Evolutionary conservation across 2,113 vertebrate species (phyloP), one percentile per base, ranked within the genome.

Genomic region (Uria aalge): DNA sequence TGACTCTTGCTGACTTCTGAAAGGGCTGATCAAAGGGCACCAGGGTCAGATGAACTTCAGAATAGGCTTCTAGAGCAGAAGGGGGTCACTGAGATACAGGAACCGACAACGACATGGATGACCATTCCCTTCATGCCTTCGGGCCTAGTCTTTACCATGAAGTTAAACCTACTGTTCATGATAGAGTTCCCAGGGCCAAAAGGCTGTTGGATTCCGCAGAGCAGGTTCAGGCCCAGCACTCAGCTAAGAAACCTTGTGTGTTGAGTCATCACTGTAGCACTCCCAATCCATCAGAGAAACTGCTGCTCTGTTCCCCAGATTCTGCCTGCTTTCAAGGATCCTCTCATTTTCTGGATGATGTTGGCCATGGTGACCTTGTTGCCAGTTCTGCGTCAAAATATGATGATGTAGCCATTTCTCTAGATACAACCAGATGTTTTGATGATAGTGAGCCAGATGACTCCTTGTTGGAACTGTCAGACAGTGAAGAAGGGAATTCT

Each of bases 381-480:
- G 85, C 77, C 50, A 7, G 67, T 30, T 93, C 85, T 6, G 73
- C 48, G 0, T 43, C 92, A 17, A 68, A 77, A 13, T 83, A 93
- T 5, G 5, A 12, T 53, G 94, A 90, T 17, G 74, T 93, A 41
- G 90, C 88, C 80, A 45, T 85, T 82, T 96, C 97, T 73, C 80
- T 97, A 88, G 59, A 80, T 50, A 30, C 89, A 59, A 87, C 50
- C 69, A 5, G 84, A 4, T 75, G 73, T 5, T 84, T 59, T 30
- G 96, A 95, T 55, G 95, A 96, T 26, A 96, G 97, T 6, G 94
- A 87, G 62, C 94, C 94, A 23, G 97, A 98, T 17, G 98, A 98
- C 19, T 95, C 98, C 69, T 93, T 98, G 73, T 88, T 98, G 92
- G 98, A 98, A 5, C 92, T 73, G 24, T 97, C 96, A 27, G 97